Evolutionary conservation across 2,113 vertebrate species (phyloP), one percentile per base, ranked within the genome.

Genomic region (Entomyzon cyanotis): DNA sequence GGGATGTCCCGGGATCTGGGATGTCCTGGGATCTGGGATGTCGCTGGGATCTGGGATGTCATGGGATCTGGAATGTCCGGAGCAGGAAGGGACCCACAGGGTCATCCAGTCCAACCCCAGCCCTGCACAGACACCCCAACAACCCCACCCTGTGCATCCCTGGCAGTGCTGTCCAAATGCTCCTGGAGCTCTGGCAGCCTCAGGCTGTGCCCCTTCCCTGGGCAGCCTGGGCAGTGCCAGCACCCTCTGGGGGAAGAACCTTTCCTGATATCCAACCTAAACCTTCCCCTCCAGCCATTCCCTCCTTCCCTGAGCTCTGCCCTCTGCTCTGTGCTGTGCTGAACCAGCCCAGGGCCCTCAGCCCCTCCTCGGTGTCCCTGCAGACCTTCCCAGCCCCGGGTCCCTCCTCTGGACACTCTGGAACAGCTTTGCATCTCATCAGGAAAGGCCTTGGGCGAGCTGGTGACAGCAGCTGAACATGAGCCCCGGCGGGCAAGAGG

Each of bases 81-180:
- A 31, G 60, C 12, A 24, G 35, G 42, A 49, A 49, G 30, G 44
- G 31, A 42, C 2, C 9, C 35, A 4, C 10, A 35, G 52, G 13
- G 13, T 24, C 52, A 42, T 3, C 24, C 5, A 0, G 6, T 35
- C 35, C 35, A 75, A 7, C 7, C 0, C 30, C 30, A 11, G 20
- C 31, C 20, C 62, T 85, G 71, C 52, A 1, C 52, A 50, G 52
- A 17, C 2, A 1, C 50, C 59, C 50, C 22, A 33, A 39, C 39
- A 62, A 0, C 9, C 33, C 6, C 46, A 0, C 37, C 47, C 39
- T 44, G 39, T 1, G 10, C 59, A 42, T 13, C 59, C 47, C 68
- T 25, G 31, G 27, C 15, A 67, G 63, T 1, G 16, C 11, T 8
- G 6, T 17, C 63, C 21, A 11, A 65, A 44, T 2, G 3, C 63